A percentile compares a stretch with the other conserved stretches of the same genome.
Evolutionary conservation across 2,888 invertebrate genomes (phyloP).

Genomic region (Congeria kusceri): DNA sequence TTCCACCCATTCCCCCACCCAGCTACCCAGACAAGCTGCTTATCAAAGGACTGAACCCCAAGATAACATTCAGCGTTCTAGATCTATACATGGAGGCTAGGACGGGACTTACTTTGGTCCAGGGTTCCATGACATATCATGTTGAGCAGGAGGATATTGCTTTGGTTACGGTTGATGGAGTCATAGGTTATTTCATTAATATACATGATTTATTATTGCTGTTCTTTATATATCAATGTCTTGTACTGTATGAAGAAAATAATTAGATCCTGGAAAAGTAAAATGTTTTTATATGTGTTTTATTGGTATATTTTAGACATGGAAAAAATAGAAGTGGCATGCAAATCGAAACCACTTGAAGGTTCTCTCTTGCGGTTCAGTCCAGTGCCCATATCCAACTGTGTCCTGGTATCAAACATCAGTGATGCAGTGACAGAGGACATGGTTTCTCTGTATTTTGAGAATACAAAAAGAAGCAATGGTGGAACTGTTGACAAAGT

Average conservation of each 20-base stretch:
- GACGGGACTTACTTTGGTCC: constrained; percentile 1
- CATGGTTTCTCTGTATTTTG: constrained; percentile 64
- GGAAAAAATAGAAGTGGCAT: constrained; percentile 20
- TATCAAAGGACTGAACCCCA: constrained; percentile 38
- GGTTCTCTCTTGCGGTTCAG: constrained; percentile 40
- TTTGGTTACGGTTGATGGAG: constrained; percentile 11
- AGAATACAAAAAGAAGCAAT: constrained; percentile 57
- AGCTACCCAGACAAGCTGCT: constrained; percentile 37
- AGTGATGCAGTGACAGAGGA: constrained; percentile 35
- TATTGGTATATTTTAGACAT: constrained; percentile 4
- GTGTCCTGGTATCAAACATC: constrained; percentile 60
- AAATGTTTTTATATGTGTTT: not conserved
- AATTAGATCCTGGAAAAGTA: not conserved
- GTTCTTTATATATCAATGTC: too few species aligned
- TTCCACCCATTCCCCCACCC: constrained; percentile 41
- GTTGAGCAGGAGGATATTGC: constrained; percentile 15
- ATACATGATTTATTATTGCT: too few species aligned
- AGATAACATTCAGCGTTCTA: constrained; percentile 30
- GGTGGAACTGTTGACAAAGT: constrained; percentile 46
- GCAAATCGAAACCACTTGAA: constrained; percentile 47
- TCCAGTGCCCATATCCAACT: constrained; percentile 53
- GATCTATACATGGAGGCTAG: constrained; percentile 44
- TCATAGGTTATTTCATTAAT: not conserved
- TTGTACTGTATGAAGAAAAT: too few species aligned
- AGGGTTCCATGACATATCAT: constrained; percentile 18